Evolutionary conservation across 1,140 invertebrate genomes (phyloP).

Genomic region (Lasioglossum albipes): DNA sequence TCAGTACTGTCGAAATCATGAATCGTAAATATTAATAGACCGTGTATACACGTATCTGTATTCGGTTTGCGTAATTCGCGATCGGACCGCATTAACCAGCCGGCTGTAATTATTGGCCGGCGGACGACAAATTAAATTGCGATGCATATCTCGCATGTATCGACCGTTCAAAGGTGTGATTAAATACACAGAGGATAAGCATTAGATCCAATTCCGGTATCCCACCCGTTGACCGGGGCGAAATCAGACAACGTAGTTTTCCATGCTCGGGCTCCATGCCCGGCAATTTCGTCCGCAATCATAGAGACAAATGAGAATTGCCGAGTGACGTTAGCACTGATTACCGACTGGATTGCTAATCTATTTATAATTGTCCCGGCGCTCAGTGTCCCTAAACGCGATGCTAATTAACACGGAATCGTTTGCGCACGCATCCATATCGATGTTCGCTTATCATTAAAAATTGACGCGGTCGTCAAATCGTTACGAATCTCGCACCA

Average conservation of each 20-base stretch:
- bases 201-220: neutral
- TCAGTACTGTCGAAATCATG: neutral
- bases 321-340: conserved; percentile 53
- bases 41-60: neutral
- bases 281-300: conserved; percentile 35
- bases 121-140: conserved; percentile 27
- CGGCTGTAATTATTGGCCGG: conserved; percentile 4
- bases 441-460: neutral
- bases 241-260: conserved; percentile 32
- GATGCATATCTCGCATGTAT: neutral
- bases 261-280: neutral
- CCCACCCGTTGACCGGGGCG: neutral
- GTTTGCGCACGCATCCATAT: conserved; percentile 36
- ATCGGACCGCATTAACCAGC: conserved; percentile 1
- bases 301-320: conserved; percentile 43
- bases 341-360: conserved; percentile 61
- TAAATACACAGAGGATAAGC: conserved; percentile 8
- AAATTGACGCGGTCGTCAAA: neutral
- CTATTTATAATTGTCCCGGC: conserved; percentile 68
- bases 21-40: conserved; percentile 30
- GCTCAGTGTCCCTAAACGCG: conserved; percentile 47
- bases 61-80: conserved; percentile 28
- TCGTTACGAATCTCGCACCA: neutral
- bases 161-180: neutral
- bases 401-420: conserved; percentile 65